phyloP scores from a whole-genome alignment of 1,140 invertebrate species.

The Antheraea mylitta region DNA sequence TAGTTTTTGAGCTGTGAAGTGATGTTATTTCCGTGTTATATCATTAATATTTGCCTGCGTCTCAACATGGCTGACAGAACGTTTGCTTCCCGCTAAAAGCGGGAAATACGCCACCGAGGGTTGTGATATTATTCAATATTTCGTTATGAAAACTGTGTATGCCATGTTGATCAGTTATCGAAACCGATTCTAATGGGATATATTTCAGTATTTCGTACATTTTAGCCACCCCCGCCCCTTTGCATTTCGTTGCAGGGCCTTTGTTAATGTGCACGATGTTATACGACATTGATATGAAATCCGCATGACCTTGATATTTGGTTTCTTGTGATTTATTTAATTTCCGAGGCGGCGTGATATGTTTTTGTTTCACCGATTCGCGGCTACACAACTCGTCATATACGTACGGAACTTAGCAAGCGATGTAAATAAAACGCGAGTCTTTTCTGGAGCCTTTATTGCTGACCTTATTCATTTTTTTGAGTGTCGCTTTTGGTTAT shows the following conservation, averaged over 20 bases:
- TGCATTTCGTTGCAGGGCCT: conserved; percentile 76
- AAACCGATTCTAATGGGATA: conserved; percentile 73
- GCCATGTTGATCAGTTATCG: conserved; percentile 68
- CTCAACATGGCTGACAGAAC: conserved; percentile 80
- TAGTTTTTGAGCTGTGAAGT: conserved; percentile 62
- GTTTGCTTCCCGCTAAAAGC: conserved; percentile 79
- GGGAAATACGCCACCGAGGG: conserved; percentile 78
- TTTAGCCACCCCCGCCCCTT: conserved; percentile 77
- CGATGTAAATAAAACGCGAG: conserved; percentile 73
- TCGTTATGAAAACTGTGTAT: conserved; percentile 68
- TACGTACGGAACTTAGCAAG: conserved; percentile 52
- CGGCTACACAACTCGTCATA: conserved; percentile 58
- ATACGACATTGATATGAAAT: conserved; percentile 79
- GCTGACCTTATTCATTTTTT: conserved; percentile 55
- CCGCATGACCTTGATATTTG: conserved; percentile 78
- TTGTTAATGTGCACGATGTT: conserved; percentile 77
- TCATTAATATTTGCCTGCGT: conserved; percentile 79
- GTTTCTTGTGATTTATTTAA: conserved; percentile 72
- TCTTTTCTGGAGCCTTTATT: conserved; percentile 60
- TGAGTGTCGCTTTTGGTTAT: conserved; percentile 6
- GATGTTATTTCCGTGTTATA: conserved; percentile 78
- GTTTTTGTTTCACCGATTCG: conserved; percentile 64
- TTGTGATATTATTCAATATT: conserved; percentile 70
- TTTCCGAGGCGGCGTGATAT: conserved; percentile 57
- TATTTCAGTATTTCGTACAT: conserved; percentile 70